Percentiles rank a stretch among this genome's conserved stretches.
These are phyloP conservation scores for Drosophila borealis DNA, from an alignment of 2,888 invertebrate species.

Conservation along the genomic window DNA sequence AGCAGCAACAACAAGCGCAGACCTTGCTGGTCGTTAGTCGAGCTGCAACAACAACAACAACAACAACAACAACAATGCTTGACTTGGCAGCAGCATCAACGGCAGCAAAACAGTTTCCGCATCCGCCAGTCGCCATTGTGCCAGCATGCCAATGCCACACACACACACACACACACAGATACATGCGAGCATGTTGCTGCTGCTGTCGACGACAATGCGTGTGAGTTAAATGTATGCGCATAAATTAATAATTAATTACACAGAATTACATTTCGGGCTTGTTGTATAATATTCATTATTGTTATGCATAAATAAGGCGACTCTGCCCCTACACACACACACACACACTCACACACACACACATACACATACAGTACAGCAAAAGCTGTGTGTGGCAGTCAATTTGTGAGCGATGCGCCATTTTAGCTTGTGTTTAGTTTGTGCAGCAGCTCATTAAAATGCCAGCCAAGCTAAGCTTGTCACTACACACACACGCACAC, in stretches of 20 bases:
- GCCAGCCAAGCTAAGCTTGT: constrained; percentile 42
- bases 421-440: constrained; percentile 56
- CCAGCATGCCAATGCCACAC: constrained; percentile 77
- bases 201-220: constrained; percentile 78
- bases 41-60: constrained; percentile 27
- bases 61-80: constrained; percentile 59
- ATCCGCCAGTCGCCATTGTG: constrained; percentile 80
- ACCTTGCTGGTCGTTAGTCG: constrained; percentile 21
- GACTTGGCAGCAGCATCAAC: constrained; percentile 77
- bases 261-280: constrained; percentile 83
- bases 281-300: constrained; percentile 84
- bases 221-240: constrained; percentile 83
- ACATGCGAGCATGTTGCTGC: constrained; percentile 31
- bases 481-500: constrained; percentile 2
- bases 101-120: constrained; percentile 80
- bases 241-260: constrained; percentile 84
- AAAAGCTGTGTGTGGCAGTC: constrained; percentile 33
- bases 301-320: constrained; percentile 83
- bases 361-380: background rate
- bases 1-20: constrained; percentile 56
- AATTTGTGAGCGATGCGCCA: constrained; percentile 62
- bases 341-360: background rate
- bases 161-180: constrained; percentile 32
- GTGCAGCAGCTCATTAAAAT: constrained; percentile 74
- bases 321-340: constrained; percentile 12